Percentiles rank a stretch among this genome's conserved stretches.
Evolutionary conservation across 2,888 invertebrate genomes (phyloP).

Genomic region (Sarcophaga carnaria): DNA sequence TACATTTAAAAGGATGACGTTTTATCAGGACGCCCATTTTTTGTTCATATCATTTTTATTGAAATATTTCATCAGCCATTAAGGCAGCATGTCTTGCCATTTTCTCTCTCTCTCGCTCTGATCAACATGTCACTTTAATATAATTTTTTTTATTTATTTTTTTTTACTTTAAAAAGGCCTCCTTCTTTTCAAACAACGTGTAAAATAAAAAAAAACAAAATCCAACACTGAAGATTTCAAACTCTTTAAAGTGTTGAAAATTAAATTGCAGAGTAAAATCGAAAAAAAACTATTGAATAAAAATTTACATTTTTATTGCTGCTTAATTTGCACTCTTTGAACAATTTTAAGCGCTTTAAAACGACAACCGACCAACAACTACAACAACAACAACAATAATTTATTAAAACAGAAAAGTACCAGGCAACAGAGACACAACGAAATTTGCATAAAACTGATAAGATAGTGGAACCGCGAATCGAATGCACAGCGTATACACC

Average conservation of each 20-base stretch:
- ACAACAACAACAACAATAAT: not conserved
- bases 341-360: not conserved
- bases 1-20: too few relatives aligned
- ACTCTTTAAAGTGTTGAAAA: slow-evolving; percentile 56
- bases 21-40: too few relatives aligned
- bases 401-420: slow-evolving; percentile 26
- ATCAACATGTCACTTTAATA: too few relatives aligned
- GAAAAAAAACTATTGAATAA: slow-evolving; percentile 11
- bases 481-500: not conserved
- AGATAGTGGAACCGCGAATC: slow-evolving; percentile 55
- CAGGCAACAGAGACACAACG: slow-evolving; percentile 9
- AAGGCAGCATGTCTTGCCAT: too few relatives aligned
- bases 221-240: slow-evolving; percentile 17
- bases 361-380: not conserved
- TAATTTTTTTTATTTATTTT: not conserved
- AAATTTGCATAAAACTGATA: slow-evolving; percentile 68
- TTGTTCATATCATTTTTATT: too few relatives aligned
- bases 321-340: slow-evolving; percentile 57
- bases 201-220: not conserved
- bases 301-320: slow-evolving; percentile 66
- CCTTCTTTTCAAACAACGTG: not conserved
- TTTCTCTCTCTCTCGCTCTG: too few relatives aligned
- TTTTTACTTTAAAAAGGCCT: not conserved
- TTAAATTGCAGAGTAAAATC: slow-evolving; percentile 21
- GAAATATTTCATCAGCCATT: too few relatives aligned